phyloP scores from a whole-genome alignment of 2,888 invertebrate genomes.

The Sinodicranocentrus sp. region DNA sequence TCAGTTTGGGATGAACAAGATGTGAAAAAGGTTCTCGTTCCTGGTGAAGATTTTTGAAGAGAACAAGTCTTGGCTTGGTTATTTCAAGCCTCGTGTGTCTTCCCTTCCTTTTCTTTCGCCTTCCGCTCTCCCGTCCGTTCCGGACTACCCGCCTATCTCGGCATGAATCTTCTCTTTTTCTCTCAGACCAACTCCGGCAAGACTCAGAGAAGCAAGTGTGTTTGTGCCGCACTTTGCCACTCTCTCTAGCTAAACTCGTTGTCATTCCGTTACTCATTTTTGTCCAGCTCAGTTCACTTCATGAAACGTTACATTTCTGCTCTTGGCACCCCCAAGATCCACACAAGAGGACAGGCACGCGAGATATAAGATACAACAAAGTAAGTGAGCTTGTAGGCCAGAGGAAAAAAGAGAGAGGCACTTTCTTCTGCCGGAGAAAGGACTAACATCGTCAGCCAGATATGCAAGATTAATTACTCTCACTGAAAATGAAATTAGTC shows the following conservation, averaged over 20 bases:
- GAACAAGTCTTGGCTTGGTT: conserved; percentile 51
- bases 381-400: not conserved
- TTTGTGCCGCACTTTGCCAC: conserved; percentile 33
- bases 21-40: conserved; percentile 51
- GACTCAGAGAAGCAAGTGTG: too few relatives aligned
- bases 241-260: conserved; percentile 46
- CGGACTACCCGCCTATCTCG: conserved; percentile 71
- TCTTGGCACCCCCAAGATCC: conserved; percentile 58
- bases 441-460: conserved; percentile 65
- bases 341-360: conserved; percentile 3
- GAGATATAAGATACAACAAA: conserved; percentile 7
- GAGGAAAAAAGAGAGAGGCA: conserved; percentile 39
- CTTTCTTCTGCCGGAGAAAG: conserved; percentile 66
- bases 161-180: conserved; percentile 67
- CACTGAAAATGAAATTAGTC: conserved; percentile 68
- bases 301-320: conserved; percentile 66
- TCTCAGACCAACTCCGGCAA: conserved; percentile 43
- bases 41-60: conserved; percentile 35
- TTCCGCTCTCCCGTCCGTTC: conserved; percentile 70
- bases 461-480: conserved; percentile 70
- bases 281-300: conserved; percentile 69
- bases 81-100: conserved; percentile 59
- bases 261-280: conserved; percentile 66
- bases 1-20: conserved; percentile 57
- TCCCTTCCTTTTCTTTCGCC: conserved; percentile 60